Evolutionary conservation across 1,140 invertebrate genomes (phyloP).

Genomic region (Rhagoletis zephyria): DNA sequence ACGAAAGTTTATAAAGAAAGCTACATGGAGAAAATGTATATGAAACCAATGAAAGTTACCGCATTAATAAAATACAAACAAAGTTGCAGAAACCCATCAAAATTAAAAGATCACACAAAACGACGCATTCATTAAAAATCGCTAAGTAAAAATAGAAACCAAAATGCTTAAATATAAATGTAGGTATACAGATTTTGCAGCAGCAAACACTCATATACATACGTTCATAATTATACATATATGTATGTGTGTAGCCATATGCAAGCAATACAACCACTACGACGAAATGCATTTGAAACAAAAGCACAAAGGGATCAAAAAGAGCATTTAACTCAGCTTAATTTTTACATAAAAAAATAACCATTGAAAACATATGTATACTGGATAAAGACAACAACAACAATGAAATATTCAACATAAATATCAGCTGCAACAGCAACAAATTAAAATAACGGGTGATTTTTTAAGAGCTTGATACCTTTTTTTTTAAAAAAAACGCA

Average conservation of each 20-base stretch:
- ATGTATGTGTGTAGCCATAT: neutral
- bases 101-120: no score
- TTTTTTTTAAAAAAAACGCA: no score
- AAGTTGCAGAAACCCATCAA: slow-evolving; percentile 11
- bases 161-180: neutral
- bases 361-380: neutral
- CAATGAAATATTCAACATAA: neutral
- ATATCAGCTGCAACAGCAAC: neutral
- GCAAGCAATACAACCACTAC: neutral
- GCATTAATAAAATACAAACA: slow-evolving; percentile 32
- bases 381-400: neutral
- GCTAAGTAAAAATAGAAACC: neutral
- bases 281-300: neutral
- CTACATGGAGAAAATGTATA: neutral
- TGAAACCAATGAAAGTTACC: slow-evolving; percentile 56
- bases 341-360: neutral
- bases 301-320: neutral
- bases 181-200: neutral
- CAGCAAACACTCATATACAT: neutral
- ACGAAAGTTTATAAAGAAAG: neutral
- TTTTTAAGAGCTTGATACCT: no score
- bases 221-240: neutral
- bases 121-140: no score
- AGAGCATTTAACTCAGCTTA: neutral
- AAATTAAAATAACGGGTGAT: no score